Evolutionary conservation across 1,140 invertebrate genomes (phyloP), one percentile per base, ranked within the genome.

Genomic region (Sycobia sp.): DNA sequence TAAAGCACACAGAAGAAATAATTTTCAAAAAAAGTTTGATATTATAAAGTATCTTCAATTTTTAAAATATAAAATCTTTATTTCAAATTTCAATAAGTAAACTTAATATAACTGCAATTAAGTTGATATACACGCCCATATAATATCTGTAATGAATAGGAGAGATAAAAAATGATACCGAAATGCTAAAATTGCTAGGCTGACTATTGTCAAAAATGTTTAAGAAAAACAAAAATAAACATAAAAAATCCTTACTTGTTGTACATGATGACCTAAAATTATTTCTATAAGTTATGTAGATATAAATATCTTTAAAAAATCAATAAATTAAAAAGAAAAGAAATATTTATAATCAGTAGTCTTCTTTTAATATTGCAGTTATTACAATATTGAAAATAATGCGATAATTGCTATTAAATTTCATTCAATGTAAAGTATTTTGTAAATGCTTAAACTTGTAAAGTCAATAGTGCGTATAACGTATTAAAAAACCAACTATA

Each of bases 351-450:
- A 20, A 57, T 16, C 16, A 38, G 13, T 46, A 57, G 29, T 18
- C 29, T 22, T 5, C 8, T 14, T 54, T 62, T 55, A 29, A 36
- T 41, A 47, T 56, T 41, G 34, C n/a, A 38, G 41, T 2, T 23
- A 36, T 3, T 44, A 14, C 44, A 41, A 38, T 56, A 39, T 47
- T 46, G 34, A 23, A 20, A 32, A n/a, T 10, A 55, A 62, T 55
- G 39, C 16, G 22, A 32, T 62, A 16, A 55, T 55, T 61, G 29
- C 54, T 61, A 62, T 55, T 56, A 49, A 49, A 63, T 57, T 50
- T 50, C 43, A 36, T 54, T n/a, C 13, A 20, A 20, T 62, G 32
- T 59, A 62, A 62, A 62, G 46, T 62, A 18, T 39, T 62, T 57
- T 59, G 25, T 53, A 61, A 62, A 53, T 46, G 39, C n/a, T 32